A percentile compares a stretch with the other conserved stretches of the same genome.
These are phyloP conservation scores for Unio pictorum DNA, from an alignment of 2,888 invertebrate genomes.

Conservation along the genomic window DNA sequence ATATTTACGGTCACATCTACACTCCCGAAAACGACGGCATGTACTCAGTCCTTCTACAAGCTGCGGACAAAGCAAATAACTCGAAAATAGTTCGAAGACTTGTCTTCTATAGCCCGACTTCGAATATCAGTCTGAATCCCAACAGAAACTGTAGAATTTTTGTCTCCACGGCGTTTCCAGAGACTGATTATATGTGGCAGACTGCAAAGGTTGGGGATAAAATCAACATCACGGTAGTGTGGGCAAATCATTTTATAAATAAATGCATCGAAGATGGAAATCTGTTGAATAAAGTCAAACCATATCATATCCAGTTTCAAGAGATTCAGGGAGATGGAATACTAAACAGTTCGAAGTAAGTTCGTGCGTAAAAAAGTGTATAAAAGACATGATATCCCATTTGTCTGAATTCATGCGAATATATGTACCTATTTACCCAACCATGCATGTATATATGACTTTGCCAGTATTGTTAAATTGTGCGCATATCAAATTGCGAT, in stretches of 20 bases:
- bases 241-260: slow-evolving; percentile 29
- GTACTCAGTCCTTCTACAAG: slow-evolving; percentile 43
- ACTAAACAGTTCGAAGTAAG: slow-evolving; percentile 10
- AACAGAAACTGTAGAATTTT: slow-evolving; percentile 7
- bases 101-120: slow-evolving; percentile 33
- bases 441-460: too few relatives aligned
- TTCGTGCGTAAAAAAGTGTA: too few relatives aligned
- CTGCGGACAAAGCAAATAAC: slow-evolving; percentile 44
- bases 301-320: slow-evolving; percentile 20
- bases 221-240: slow-evolving; percentile 9
- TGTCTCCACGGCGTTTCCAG: slow-evolving; percentile 24
- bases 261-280: slow-evolving; percentile 14
- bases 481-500: too few relatives aligned
- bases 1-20: slow-evolving; percentile 14
- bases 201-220: slow-evolving; percentile 7
- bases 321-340: slow-evolving; percentile 15
- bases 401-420: too few relatives aligned
- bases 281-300: slow-evolving; percentile 10
- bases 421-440: too few relatives aligned
- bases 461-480: too few relatives aligned
- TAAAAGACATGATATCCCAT: too few relatives aligned
- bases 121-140: slow-evolving; percentile 21
- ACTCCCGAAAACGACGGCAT: slow-evolving; percentile 31
- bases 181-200: slow-evolving; percentile 36
- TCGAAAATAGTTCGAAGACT: slow-evolving; percentile 34